Base-by-base conservation (phyloP, 2,888 invertebrate genomes). In the Cancer borealis region DNA sequence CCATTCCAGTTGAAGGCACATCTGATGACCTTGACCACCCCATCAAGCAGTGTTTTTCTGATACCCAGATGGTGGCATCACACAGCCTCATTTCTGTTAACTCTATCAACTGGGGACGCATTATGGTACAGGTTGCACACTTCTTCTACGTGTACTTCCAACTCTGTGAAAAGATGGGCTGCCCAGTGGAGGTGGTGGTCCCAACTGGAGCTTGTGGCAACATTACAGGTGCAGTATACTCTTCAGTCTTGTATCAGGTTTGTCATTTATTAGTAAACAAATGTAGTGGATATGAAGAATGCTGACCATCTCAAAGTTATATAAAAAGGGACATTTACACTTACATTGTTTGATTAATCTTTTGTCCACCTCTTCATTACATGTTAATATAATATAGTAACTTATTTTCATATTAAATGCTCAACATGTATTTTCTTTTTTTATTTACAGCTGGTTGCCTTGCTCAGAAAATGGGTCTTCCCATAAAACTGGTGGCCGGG, bases 171-270 rank as follows among this genome's bases (percentile, higher is more conserved):
- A 93, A 88, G 79, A 88, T 93, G 54, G 95, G 92, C 14, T 93
- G 94, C 8, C 94, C 96, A 88, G 96, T 97, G 30, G 96, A 97
- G 95, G 96, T 97, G 47, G 96, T 96, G 49, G 96, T 97, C 3
- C 97, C 97, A 3, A 97, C 97, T n/a, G 97, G 97, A 60, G 97
- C 96, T 4, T 96, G 96, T 93, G 97, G 97, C 30, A 97, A 97
- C 96, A 96, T 97, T 0, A 96, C 96, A 60, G 96, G 97, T 96
- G 79, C 30, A 30, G 45, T 46, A 17, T 10, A 26, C 90, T 49
- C 39, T 0, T n/a, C 47, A 30, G 47, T 90, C 49, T 49, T 89
- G 17, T 60, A 60, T 5, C 10, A 60, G 60, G 5, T 60, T 10
- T 21, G 3, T 60, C 17, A 17, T 0, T 17, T 60, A 21, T 60